Conservation (phyloP, 64 coral and sea anemone species). For the Catalaphyllia jardinei region DNA sequence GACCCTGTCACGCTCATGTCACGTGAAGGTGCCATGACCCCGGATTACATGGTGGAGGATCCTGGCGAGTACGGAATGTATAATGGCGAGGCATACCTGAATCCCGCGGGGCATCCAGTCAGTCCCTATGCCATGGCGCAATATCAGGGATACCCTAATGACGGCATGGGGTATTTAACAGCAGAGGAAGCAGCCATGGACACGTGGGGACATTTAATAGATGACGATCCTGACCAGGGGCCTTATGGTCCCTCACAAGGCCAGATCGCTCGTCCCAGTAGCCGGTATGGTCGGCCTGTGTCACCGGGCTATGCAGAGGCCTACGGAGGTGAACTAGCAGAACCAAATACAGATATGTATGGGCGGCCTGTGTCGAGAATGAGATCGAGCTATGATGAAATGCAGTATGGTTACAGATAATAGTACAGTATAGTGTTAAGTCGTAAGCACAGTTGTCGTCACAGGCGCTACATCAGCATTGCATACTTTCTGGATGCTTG, state of each 20-base stretch:
- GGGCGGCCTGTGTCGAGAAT: conserved; percentile 75
- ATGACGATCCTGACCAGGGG: conserved; percentile 52
- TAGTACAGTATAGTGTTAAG: too few relatives aligned
- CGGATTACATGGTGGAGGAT: conserved; percentile 83
- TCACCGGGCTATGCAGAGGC: conserved; percentile 46
- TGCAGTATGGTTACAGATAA: conserved; percentile 83
- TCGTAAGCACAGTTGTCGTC: too few relatives aligned
- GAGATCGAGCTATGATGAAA: conserved; percentile 49
- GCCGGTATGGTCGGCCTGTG: conserved; percentile 83
- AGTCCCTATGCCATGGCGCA: conserved; percentile 49
- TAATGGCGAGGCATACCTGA: conserved; percentile 72
- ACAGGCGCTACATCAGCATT: too few relatives aligned
- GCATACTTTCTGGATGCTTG: too few relatives aligned
- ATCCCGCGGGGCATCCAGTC: conserved; percentile 19
- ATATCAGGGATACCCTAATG: conserved; percentile 68
- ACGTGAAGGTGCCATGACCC: conserved; percentile 92
- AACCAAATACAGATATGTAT: conserved; percentile 71
- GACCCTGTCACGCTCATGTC: conserved; percentile 94
- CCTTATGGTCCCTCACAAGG: conserved; percentile 46
- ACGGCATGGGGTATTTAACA: conserved; percentile 55
- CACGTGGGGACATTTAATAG: conserved; percentile 86
- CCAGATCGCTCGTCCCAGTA: conserved; percentile 70
- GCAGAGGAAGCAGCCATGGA: conserved; percentile 52
- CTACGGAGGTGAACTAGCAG: conserved; percentile 48
- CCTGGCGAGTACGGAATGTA: conserved; percentile 81